A percentile compares a stretch with the other conserved stretches of the same genome.
Conservation (phyloP, 64 coral and sea anemone genomes). For the Actinia equina region DNA sequence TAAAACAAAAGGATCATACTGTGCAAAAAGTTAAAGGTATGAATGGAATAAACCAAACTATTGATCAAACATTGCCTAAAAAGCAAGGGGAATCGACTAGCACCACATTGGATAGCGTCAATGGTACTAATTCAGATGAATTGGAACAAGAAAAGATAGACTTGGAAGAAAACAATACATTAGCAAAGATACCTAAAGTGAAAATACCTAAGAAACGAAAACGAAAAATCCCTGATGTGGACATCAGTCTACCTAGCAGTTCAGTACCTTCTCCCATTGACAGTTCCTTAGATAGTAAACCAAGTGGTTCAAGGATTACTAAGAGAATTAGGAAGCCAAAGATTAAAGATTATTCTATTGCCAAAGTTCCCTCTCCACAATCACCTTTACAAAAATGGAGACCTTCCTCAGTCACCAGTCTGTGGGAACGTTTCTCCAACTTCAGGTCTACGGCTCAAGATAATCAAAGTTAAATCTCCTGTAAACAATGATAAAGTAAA, state of each 20-base stretch:
- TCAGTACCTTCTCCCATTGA: neutral
- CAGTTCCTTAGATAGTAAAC: neutral
- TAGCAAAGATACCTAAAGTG: neutral
- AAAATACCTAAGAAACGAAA: slow-evolving; percentile 21
- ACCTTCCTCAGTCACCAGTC: slow-evolving; percentile 37
- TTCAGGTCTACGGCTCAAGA: slow-evolving; percentile 77
- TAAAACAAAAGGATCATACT: slow-evolving; percentile 36
- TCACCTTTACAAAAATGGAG: slow-evolving; percentile 72
- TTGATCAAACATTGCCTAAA: neutral
- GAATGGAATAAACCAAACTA: slow-evolving; percentile 41
- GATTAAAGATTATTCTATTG: slow-evolving; percentile 5
- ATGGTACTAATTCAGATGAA: slow-evolving; percentile 4
- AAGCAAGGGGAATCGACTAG: neutral
- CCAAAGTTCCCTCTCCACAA: neutral
- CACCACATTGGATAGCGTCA: slow-evolving; percentile 5
- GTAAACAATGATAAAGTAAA: slow-evolving; percentile 8
- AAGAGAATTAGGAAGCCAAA: slow-evolving; percentile 64
- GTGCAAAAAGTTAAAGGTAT: slow-evolving; percentile 40
- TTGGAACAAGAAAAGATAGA: neutral
- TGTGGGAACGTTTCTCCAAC: slow-evolving; percentile 70
- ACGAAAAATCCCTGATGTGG: neutral
- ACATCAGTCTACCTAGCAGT: neutral
- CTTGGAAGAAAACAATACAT: neutral
- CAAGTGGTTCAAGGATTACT: neutral
- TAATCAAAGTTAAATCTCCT: slow-evolving; percentile 70